phyloP scores from a whole-genome alignment of 1,140 invertebrate species.

The Drosophila serrata region DNA sequence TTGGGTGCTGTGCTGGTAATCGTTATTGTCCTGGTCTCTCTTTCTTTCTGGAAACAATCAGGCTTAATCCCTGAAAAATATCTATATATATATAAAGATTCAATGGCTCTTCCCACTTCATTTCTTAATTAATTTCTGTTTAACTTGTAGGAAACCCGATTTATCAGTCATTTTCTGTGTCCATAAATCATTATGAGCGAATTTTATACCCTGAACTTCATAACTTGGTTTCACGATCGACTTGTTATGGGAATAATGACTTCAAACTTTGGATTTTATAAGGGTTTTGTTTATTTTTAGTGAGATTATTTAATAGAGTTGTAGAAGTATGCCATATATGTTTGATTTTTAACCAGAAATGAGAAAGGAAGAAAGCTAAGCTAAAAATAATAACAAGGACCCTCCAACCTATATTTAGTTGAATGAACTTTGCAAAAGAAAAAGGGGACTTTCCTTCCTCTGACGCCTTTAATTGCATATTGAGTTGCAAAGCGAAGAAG shows the following conservation, averaged over 20 bases:
- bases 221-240: background rate
- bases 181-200: background rate
- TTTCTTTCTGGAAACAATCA: background rate
- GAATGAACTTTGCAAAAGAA: background rate
- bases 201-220: background rate
- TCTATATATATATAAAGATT: background rate
- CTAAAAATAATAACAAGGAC: too few relatives aligned
- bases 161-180: background rate
- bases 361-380: too few relatives aligned
- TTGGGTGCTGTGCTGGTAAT: slow-evolving; percentile 33
- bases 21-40: slow-evolving; percentile 15
- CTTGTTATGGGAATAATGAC: background rate
- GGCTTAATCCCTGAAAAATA: slow-evolving; percentile 23
- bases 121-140: slow-evolving; percentile 29
- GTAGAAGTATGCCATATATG: too few relatives aligned
- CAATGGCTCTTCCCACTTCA: slow-evolving; percentile 1
- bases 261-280: background rate
- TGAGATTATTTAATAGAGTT: too few relatives aligned
- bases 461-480: slow-evolving; percentile 22
- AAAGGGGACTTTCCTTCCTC: too few relatives aligned
- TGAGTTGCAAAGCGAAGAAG: background rate
- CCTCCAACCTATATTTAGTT: background rate
- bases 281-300: background rate
- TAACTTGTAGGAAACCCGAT: slow-evolving; percentile 1
- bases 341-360: too few relatives aligned